These are phyloP conservation scores for Orthonevra nobilis DNA, from an alignment of 2,888 invertebrate species.

Conservation along the genomic window DNA sequence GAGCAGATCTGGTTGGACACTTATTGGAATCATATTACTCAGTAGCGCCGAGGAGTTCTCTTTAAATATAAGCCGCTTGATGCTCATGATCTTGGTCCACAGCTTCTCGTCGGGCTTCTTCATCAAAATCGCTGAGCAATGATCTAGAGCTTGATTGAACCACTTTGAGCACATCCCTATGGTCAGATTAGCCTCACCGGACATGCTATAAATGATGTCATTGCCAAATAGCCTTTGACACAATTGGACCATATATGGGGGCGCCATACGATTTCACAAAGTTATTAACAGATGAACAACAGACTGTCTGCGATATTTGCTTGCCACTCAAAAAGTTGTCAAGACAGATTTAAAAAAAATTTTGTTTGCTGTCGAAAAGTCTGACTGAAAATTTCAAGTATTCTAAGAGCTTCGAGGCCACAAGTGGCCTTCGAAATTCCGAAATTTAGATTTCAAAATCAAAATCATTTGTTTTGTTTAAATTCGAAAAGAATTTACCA, in stretches of 20 bases:
- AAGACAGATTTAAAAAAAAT: neutral
- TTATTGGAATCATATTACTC: slow-evolving; percentile 70
- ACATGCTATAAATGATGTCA: neutral
- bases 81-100: slow-evolving; percentile 58
- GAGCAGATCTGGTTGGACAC: slow-evolving; percentile 70
- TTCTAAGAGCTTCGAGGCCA: neutral
- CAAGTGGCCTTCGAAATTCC: slow-evolving; percentile 1
- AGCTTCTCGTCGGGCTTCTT: slow-evolving; percentile 53
- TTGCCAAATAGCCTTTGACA: slow-evolving; percentile 29
- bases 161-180: slow-evolving; percentile 65
- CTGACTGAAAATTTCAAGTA: slow-evolving; percentile 9
- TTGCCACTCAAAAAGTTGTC: neutral
- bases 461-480: neutral
- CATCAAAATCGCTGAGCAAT: slow-evolving; percentile 63
- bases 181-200: neutral
- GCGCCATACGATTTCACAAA: slow-evolving; percentile 15
- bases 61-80: slow-evolving; percentile 72
- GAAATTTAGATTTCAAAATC: neutral
- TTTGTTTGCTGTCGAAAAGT: too few species aligned
- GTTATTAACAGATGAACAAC: neutral
- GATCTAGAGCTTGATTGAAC: slow-evolving; percentile 72
- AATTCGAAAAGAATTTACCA: neutral
- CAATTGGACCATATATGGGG: slow-evolving; percentile 44
- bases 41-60: slow-evolving; percentile 64
- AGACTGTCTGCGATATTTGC: neutral